phyloP scores from a whole-genome alignment of 2,113 vertebrate genomes.

The Fulica atra region DNA sequence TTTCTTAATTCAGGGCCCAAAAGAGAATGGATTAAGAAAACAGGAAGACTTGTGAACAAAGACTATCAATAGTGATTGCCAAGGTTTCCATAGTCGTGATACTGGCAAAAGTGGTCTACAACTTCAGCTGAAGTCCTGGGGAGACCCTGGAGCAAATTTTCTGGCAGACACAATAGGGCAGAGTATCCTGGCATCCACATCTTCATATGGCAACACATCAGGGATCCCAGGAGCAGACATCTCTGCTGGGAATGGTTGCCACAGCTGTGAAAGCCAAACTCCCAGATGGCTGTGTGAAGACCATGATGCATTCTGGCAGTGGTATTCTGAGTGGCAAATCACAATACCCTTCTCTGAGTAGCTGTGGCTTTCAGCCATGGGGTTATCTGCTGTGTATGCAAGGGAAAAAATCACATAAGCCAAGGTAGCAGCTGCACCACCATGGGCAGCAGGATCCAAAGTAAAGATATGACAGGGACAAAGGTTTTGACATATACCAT shows the following conservation, averaged over 20 bases:
- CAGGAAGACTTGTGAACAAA: neutral
- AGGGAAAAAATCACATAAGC: neutral
- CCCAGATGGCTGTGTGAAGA: neutral
- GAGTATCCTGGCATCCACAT: neutral
- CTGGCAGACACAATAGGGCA: neutral
- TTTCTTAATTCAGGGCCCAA: neutral
- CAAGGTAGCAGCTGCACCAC: neutral
- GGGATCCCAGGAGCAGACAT: neutral
- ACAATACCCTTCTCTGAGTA: neutral
- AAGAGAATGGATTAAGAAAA: neutral
- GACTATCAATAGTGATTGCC: accelerated
- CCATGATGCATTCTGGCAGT: neutral
- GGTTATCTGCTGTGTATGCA: neutral
- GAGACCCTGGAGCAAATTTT: neutral
- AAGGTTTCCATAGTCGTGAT: neutral
- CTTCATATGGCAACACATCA: neutral
- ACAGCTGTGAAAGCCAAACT: neutral
- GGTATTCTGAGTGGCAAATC: neutral
- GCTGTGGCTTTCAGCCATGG: neutral
- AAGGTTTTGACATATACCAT: neutral
- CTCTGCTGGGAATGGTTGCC: neutral
- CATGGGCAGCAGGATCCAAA: neutral
- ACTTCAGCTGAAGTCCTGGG: neutral
- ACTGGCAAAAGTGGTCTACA: neutral
- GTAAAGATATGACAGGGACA: neutral